Evolutionary conservation across 1,140 invertebrate genomes (phyloP), one percentile per base, ranked within the genome.

Genomic region (Eriosoma lanigerum): DNA sequence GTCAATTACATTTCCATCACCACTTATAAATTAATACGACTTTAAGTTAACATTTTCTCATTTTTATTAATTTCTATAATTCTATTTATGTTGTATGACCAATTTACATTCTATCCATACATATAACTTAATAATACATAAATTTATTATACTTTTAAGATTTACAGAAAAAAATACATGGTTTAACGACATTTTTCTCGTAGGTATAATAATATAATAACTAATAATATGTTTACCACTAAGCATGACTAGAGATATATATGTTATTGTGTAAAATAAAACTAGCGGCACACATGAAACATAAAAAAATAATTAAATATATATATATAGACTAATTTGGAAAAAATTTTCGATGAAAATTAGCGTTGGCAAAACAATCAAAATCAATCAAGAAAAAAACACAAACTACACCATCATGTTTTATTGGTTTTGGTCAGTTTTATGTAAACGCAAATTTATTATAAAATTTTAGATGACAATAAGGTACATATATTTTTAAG

Each of bases 171-270:
- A 72, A 72, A 70, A 76, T 46, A 78, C 38, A 78, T 60, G 46
- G 52, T 17, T 58, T 32, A 60, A 78, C 29, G 54, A 52, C 32
- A 15, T 32, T 56, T 60, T 32, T 24, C 21, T 76, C 54, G 21
- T 21, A 60, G 62, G 44, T 78, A 72, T 72, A n/a, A 21, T 48
- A 46, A 24, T 9, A 64, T 66, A 62, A 68, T 50, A 70, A n/a
- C 8, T 50, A 50, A 70, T 48, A 66, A 21, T 66, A 66, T 38
- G 6, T 78, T 44, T 24, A 60, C 75, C 75, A 78, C 75, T 78
- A 78, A 56, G 56, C 38, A 78, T 78, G 75, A 78, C 75, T 78
- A 78, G 75, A 76, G 38, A 62, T 78, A 78, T 78, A 58, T 24
- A 44, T 48, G 10, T n/a, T 62, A 78, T 62, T 48, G 24, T 12